phyloP scores from a whole-genome alignment of 2,797 vertebrate species.

The Falco columbarius region DNA sequence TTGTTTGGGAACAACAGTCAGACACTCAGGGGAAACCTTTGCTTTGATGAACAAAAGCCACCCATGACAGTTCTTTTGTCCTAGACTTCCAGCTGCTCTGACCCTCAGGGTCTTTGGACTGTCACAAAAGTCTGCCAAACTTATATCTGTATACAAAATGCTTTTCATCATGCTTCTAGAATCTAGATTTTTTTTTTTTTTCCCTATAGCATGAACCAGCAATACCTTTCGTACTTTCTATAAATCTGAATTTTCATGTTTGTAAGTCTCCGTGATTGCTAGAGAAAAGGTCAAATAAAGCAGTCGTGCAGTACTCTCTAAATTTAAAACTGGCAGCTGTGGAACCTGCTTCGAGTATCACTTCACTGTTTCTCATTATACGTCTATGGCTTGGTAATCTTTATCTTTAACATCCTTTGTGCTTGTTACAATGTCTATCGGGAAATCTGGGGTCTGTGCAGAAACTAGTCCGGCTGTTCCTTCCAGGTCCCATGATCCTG shows the following conservation, averaged over 20 bases:
- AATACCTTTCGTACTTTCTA: conserved; percentile 11
- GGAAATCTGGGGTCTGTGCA: conserved; percentile 67
- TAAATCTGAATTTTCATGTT: conserved; percentile 14
- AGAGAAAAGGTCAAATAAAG: conserved; percentile 58
- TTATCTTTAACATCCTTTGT: conserved; percentile 74
- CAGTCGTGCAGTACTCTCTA: conserved; percentile 48
- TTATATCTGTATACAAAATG: conserved; percentile 69
- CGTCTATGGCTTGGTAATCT: conserved; percentile 77
- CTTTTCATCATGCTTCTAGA: conserved; percentile 71
- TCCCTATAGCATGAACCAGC: conserved; percentile 19
- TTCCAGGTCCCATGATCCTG: conserved; percentile 76
- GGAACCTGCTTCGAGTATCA: neutral
- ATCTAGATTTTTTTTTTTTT: conserved; percentile 55
- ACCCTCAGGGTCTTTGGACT: conserved; percentile 74
- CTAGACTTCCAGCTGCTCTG: conserved; percentile 74
- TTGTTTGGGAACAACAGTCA: conserved; percentile 76
- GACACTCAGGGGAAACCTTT: conserved; percentile 72
- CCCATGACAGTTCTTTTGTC: conserved; percentile 66
- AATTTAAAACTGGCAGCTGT: conserved; percentile 27
- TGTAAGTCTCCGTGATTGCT: neutral
- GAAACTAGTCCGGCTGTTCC: conserved; percentile 23
- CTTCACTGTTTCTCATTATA: conserved; percentile 65
- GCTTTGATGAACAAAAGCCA: conserved; percentile 73
- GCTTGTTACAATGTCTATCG: conserved; percentile 71
- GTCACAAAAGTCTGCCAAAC: conserved; percentile 72